phyloP scores from a whole-genome alignment of 2,797 vertebrate species.

The Enteromius viviparus region DNA sequence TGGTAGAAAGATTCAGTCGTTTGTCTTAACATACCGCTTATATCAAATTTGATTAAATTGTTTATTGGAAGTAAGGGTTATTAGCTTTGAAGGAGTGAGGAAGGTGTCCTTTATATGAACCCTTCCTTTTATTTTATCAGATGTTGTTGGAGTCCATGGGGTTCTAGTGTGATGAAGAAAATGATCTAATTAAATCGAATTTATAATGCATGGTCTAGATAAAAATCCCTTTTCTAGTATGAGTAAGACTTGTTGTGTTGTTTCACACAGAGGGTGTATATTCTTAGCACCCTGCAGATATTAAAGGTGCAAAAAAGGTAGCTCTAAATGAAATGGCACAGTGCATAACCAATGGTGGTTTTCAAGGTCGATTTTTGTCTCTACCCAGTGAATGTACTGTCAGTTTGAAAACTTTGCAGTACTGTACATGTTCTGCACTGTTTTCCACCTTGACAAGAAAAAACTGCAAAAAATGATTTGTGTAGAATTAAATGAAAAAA shows the following conservation, averaged over 20 bases:
- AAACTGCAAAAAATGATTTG: not conserved
- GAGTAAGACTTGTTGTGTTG: not conserved
- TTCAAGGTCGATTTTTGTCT: constrained; percentile 33
- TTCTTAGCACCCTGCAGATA: constrained; percentile 23
- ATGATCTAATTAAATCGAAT: not conserved
- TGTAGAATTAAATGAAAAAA: not conserved
- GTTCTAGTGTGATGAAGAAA: constrained; percentile 21
- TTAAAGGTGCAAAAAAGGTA: constrained; percentile 11
- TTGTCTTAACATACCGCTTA: not conserved
- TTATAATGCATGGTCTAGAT: not conserved
- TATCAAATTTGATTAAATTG: not conserved
- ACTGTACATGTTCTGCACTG: not conserved
- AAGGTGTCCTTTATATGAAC: constrained; percentile 31
- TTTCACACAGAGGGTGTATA: not conserved
- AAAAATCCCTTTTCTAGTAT: not conserved
- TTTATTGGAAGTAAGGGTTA: not conserved
- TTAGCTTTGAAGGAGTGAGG: not conserved
- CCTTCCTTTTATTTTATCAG: not conserved
- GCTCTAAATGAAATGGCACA: constrained; percentile 22
- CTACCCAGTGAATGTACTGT: not conserved
- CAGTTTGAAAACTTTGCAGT: not conserved
- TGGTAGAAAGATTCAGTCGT: not conserved
- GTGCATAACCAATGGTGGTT: constrained; percentile 12
- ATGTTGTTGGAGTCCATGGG: constrained; percentile 1
- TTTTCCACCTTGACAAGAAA: not conserved